Evolutionary conservation across 2,113 vertebrate species (phyloP).

Genomic region (Carassius carassius): DNA sequence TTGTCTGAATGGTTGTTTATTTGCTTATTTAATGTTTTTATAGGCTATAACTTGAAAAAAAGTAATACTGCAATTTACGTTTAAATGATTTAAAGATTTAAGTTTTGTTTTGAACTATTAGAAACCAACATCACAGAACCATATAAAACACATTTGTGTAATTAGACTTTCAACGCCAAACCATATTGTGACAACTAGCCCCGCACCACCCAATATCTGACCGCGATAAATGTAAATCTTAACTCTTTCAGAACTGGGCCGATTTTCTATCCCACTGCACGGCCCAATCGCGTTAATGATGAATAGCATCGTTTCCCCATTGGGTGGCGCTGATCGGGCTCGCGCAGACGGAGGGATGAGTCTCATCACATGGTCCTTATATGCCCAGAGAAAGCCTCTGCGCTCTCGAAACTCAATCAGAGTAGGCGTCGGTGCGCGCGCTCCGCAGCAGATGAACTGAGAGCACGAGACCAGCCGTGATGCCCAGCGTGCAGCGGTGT

Average conservation of each 20-base stretch:
- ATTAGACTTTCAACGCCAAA: background rate
- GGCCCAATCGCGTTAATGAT: background rate
- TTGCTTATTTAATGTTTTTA: background rate
- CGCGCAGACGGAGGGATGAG: conserved; percentile 55
- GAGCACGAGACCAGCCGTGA: conserved; percentile 1
- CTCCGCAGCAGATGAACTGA: conserved; percentile 23
- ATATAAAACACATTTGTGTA: background rate
- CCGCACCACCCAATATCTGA: background rate
- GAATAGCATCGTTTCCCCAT: conserved; percentile 29
- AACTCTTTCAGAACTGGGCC: background rate
- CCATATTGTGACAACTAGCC: background rate
- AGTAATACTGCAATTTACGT: background rate
- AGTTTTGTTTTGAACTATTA: too few relatives aligned
- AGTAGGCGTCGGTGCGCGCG: background rate
- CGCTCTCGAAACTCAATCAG: conserved; percentile 31
- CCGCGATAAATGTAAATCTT: background rate
- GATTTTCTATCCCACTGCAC: background rate
- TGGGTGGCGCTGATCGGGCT: conserved; percentile 58
- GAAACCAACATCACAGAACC: background rate
- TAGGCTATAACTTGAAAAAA: background rate
- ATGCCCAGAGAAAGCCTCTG: conserved; percentile 53
- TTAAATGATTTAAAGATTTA: background rate
- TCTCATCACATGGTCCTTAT: conserved; percentile 67
- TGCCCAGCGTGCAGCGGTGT: background rate
- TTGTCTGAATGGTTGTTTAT: background rate